Percentiles rank a stretch among this genome's conserved stretches.
Evolutionary conservation across 2,113 vertebrate genomes (phyloP).

Genomic region (Numida meleagris): DNA sequence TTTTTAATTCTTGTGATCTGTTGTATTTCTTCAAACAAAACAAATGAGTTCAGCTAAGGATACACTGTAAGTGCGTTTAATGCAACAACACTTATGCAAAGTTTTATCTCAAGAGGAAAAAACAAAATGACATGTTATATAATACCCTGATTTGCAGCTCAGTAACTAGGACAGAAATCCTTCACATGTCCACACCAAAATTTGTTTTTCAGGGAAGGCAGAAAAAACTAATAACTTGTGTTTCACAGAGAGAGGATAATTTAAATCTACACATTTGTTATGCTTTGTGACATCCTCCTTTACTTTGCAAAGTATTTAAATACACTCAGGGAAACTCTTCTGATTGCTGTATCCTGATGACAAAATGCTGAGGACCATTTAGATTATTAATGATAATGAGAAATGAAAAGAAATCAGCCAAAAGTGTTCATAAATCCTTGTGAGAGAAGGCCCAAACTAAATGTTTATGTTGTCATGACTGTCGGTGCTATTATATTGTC

Average conservation of each 20-base stretch:
- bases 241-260: neutral
- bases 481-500: neutral
- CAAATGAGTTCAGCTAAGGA: neutral
- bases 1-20: neutral
- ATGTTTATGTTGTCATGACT: neutral
- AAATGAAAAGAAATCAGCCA: neutral
- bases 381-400: conserved; percentile 10
- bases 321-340: neutral
- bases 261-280: neutral
- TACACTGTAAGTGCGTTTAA: neutral
- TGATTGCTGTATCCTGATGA: neutral
- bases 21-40: neutral
- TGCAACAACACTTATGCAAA: neutral
- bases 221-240: neutral
- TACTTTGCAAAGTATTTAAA: neutral
- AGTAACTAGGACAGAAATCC: neutral
- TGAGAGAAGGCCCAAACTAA: neutral
- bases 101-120: neutral
- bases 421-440: neutral
- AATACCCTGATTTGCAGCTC: neutral
- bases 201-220: neutral
- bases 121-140: neutral
- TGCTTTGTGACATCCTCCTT: neutral
- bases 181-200: neutral
- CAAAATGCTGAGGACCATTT: neutral